Evolutionary conservation across 2,113 vertebrate species (phyloP), one percentile per base, ranked within the genome.

Genomic region (Peromyscus californicus): DNA sequence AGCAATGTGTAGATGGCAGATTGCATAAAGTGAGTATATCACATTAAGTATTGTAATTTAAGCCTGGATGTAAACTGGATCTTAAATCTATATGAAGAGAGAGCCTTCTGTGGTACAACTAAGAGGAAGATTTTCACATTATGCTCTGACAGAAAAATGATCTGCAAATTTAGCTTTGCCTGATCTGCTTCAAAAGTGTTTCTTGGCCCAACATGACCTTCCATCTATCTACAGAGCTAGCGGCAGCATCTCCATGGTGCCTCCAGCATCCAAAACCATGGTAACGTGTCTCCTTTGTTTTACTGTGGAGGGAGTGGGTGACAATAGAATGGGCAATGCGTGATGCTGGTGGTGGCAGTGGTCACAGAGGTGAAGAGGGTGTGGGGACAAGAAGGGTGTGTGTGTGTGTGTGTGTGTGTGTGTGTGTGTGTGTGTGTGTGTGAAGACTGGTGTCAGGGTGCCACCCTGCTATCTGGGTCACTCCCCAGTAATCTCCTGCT

Each of bases 361-460:
- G 33, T 39, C 29, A 2, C 33, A 42, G 26, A 0, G 0, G 33
- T 39, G 24, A 7, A n/a, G 3, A 2, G 42, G 13, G 36, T 10
- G 0, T 3, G 10, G 74, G 59, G 54, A 10, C 51, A 42, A 26
- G 26, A 67, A 26, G 3, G 29, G 67, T 0, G 0, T 69, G 54
- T 67, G 26, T 63, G 54, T 67, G 26, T 63, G 51, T 69, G 54
- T 67, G 26, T 63, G 51, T 69, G 67, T 0, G 0, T 31, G 45
- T 69, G 67, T 0, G 0, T 31, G 45, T 69, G 67, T 0, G 0
- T 31, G 45, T 69, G 67, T 0, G 0, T 69, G 54, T 67, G 26
- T 63, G 51, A 48, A 75, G 54, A 31, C 9, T 7, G 31, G 31
- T 80, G 13, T 45, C 10, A 36, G 21, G 57, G 12, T 0, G 16